These are phyloP conservation scores for Venusia cambrica DNA, from an alignment of 2,888 invertebrate species.

Conservation along the genomic window DNA sequence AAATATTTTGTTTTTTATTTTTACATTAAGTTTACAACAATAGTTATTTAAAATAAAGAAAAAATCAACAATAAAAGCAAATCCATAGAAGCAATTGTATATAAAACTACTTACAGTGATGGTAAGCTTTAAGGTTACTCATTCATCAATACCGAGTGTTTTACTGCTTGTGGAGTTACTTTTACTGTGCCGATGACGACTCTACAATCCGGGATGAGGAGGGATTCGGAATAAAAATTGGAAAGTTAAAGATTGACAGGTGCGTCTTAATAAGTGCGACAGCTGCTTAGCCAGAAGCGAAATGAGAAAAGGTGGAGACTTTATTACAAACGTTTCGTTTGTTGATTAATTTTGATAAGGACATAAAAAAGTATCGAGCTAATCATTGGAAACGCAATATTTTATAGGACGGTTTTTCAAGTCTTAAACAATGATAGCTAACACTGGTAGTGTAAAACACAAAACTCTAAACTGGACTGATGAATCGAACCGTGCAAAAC, in stretches of 20 bases:
- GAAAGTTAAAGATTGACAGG: constrained; percentile 74
- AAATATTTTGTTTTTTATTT: too few species aligned
- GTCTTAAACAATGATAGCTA: too few species aligned
- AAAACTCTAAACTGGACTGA: too few species aligned
- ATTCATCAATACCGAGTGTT: not conserved
- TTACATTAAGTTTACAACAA: too few species aligned
- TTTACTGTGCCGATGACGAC: constrained; percentile 13
- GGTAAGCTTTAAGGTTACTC: not conserved
- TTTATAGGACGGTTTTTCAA: too few species aligned
- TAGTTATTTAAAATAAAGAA: too few species aligned
- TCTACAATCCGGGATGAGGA: constrained; percentile 59
- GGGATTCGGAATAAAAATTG: constrained; percentile 69
- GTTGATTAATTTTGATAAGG: constrained; percentile 28
- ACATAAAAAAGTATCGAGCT: too few species aligned
- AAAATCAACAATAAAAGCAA: too few species aligned
- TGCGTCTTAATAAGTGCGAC: constrained; percentile 79
- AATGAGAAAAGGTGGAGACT: constrained; percentile 74
- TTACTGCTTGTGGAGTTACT: not conserved
- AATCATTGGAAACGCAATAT: too few species aligned
- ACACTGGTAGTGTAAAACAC: too few species aligned
- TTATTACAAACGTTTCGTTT: constrained; percentile 42
- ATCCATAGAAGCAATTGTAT: too few species aligned
- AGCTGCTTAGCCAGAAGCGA: constrained; percentile 56
- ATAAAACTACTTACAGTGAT: not conserved
- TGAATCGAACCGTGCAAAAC: too few species aligned